Evolutionary conservation across 2,797 vertebrate genomes (phyloP).

Genomic region (Thunnus albacares): DNA sequence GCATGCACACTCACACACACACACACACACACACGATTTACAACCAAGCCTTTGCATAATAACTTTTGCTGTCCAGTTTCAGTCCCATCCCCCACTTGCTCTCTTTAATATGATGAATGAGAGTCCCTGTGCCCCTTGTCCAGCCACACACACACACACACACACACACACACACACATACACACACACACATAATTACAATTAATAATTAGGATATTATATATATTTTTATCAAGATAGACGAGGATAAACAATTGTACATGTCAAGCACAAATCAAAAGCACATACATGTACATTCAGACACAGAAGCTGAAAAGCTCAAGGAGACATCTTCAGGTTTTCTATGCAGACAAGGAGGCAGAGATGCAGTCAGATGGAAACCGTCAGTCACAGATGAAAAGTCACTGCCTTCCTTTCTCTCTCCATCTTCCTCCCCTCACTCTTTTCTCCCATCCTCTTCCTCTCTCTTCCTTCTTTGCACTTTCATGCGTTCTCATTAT

Average conservation of each 20-base stretch:
- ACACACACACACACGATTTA: constrained; percentile 74
- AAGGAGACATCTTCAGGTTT: constrained; percentile 64
- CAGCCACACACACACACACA: constrained; percentile 61
- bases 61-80: constrained; percentile 80
- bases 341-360: constrained; percentile 74
- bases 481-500: constrained; percentile 77
- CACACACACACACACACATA: constrained; percentile 19
- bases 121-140: constrained; percentile 67
- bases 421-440: constrained; percentile 45
- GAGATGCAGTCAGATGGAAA: constrained; percentile 79
- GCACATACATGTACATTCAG: constrained; percentile 18
- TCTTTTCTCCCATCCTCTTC: constrained; percentile 39
- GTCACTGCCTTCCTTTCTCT: constrained; percentile 68
- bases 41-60: constrained; percentile 83
- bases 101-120: constrained; percentile 81
- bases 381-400: constrained; percentile 83
- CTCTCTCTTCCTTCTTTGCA: constrained; percentile 47
- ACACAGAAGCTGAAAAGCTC: constrained; percentile 62
- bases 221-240: constrained; percentile 35
- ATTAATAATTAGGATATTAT: constrained; percentile 12
- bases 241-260: constrained; percentile 32
- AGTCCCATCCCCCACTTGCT: constrained; percentile 69
- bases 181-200: constrained; percentile 26
- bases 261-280: constrained; percentile 7
- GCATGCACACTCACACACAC: constrained; percentile 42